phyloP scores from a whole-genome alignment of 2,113 vertebrate species.

The Solenodon paradoxus region DNA sequence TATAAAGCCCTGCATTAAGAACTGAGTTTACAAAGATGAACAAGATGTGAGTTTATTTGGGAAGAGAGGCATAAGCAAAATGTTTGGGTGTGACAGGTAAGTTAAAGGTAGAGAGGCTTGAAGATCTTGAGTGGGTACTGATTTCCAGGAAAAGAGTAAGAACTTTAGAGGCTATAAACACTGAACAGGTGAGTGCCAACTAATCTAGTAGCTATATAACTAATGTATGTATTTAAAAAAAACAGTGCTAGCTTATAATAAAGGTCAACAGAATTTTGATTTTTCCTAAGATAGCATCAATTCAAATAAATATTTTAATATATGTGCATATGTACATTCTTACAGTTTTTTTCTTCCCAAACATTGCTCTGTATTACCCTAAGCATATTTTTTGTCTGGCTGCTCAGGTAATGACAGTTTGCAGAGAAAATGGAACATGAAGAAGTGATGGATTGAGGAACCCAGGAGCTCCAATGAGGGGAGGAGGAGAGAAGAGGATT shows the following conservation, averaged over 20 bases:
- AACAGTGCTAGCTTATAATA: background rate
- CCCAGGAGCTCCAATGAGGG: background rate
- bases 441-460: no score
- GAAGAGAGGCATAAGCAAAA: background rate
- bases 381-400: background rate
- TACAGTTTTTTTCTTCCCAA: background rate
- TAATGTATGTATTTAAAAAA: background rate
- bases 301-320: background rate
- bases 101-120: background rate
- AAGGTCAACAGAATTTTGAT: background rate
- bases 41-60: background rate
- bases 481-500: background rate
- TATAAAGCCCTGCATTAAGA: background rate
- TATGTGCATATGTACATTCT: no score
- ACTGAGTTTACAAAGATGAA: background rate
- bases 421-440: fast-evolving
- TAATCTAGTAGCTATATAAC: no score
- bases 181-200: background rate
- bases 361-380: background rate
- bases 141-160: background rate
- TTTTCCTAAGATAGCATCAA: background rate
- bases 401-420: background rate
- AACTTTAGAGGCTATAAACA: background rate
- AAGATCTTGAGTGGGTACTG: background rate
- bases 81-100: background rate